Percentiles rank a stretch among this genome's conserved stretches.
These are phyloP conservation scores for Cavia aperea DNA, from an alignment of 2,113 vertebrate genomes.

Conservation along the genomic window DNA sequence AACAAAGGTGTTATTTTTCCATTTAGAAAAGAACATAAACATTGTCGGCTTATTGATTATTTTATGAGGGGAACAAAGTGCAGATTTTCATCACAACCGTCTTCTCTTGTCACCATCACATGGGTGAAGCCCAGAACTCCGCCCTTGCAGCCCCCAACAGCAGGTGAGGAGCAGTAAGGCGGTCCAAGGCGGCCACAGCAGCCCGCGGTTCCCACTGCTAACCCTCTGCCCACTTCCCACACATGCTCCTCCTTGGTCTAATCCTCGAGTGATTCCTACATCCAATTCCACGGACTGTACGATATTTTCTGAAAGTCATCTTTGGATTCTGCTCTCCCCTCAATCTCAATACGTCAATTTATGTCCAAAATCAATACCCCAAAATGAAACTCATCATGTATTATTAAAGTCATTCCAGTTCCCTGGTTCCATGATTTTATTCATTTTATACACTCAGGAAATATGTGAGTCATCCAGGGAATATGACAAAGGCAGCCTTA, in stretches of 20 bases:
- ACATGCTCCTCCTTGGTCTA: neutral
- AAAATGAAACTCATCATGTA: neutral
- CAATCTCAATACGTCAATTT: neutral
- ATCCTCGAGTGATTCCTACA: neutral
- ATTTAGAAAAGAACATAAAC: constrained; percentile 3
- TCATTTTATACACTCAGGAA: constrained; percentile 26
- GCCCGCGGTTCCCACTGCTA: neutral
- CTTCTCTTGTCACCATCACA: neutral
- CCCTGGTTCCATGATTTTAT: constrained; percentile 10
- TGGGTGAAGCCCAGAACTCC: neutral
- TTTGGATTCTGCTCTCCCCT: neutral
- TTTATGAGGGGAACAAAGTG: constrained; percentile 19
- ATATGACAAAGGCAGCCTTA: neutral
- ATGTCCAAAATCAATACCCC: neutral
- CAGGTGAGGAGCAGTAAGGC: neutral
- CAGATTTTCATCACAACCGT: neutral
- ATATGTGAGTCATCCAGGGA: neutral
- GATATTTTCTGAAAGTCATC: neutral
- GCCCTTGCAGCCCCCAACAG: neutral
- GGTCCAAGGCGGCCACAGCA: neutral
- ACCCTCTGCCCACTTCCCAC: neutral
- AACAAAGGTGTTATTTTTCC: neutral
- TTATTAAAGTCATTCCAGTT: neutral
- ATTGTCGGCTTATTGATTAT: constrained; percentile 6
- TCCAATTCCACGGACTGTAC: neutral